Conservation (phyloP, 2,888 invertebrate species). For the Metalampra italica region DNA sequence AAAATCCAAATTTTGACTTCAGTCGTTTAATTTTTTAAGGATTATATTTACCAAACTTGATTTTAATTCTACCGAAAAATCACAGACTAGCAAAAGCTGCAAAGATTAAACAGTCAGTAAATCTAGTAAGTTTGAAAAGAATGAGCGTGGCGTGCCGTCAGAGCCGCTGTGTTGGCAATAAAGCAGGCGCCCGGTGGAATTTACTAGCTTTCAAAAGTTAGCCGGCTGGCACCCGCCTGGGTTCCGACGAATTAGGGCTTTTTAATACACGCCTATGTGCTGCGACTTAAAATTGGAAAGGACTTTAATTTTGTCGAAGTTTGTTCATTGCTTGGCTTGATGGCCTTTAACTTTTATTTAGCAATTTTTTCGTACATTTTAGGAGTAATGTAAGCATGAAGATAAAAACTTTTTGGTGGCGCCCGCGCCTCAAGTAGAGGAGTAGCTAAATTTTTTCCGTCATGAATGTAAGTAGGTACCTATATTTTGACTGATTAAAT, state of each 20-base stretch:
- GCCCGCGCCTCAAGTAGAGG: too few species aligned
- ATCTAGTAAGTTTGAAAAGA: slow-evolving; percentile 23
- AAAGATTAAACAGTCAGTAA: slow-evolving; percentile 10
- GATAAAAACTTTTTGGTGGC: too few species aligned
- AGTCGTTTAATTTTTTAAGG: too few species aligned
- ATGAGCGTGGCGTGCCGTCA: slow-evolving; percentile 42
- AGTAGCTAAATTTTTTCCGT: too few species aligned
- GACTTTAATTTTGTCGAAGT: neutral
- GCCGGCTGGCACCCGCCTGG: slow-evolving; percentile 23
- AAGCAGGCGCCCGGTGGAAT: slow-evolving; percentile 58
- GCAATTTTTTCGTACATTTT: neutral
- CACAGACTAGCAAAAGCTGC: slow-evolving; percentile 3
- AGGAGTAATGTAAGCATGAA: too few species aligned
- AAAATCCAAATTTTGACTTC: too few species aligned
- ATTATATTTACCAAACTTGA: too few species aligned
- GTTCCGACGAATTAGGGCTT: slow-evolving; percentile 35
- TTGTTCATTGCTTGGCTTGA: neutral
- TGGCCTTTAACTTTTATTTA: neutral
- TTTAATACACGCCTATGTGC: slow-evolving; percentile 36
- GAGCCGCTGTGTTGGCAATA: slow-evolving; percentile 38
- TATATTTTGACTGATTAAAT: neutral
- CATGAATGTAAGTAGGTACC: too few species aligned
- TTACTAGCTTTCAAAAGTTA: slow-evolving; percentile 62
- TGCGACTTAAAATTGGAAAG: slow-evolving; percentile 7
- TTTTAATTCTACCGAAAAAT: neutral